Percentiles rank a stretch among this genome's conserved stretches.
Conservation (phyloP, 92 coral and sea anemone genomes). For the Zoanthus solanderi region DNA sequence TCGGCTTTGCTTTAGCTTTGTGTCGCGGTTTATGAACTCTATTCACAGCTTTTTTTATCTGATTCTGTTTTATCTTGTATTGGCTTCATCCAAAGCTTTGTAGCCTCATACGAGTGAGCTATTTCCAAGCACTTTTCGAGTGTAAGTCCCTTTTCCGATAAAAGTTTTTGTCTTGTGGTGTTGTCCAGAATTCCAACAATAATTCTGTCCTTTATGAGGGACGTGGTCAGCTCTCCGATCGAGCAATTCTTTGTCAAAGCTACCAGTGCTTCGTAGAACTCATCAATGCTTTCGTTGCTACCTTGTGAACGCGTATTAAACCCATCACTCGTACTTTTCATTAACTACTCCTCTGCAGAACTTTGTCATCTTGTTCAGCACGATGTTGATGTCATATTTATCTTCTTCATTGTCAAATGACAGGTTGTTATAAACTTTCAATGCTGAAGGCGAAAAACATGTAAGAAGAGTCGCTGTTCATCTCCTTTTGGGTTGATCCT, state of each 20-base stretch:
- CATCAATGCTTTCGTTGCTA: slow-evolving; percentile 36
- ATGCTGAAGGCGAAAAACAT: not conserved
- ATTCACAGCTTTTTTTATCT: slow-evolving; percentile 7
- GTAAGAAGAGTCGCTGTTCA: slow-evolving; percentile 15
- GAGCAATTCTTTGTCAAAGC: slow-evolving; percentile 48
- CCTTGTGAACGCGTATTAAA: slow-evolving; percentile 42
- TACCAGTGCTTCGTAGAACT: slow-evolving; percentile 39
- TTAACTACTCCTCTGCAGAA: too few relatives aligned
- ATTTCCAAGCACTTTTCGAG: slow-evolving; percentile 50
- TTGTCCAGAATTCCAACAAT: slow-evolving; percentile 37
- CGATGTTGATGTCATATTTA: too few relatives aligned
- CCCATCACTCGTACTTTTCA: not conserved
- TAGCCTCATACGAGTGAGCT: slow-evolving; percentile 58
- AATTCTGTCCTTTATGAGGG: slow-evolving; percentile 49
- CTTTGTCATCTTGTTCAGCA: too few relatives aligned
- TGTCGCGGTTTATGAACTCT: not conserved
- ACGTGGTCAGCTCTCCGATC: slow-evolving; percentile 40
- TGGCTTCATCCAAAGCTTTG: slow-evolving; percentile 34
- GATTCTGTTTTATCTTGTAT: slow-evolving; percentile 12
- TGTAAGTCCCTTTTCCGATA: slow-evolving; percentile 48
- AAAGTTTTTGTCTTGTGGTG: slow-evolving; percentile 42
- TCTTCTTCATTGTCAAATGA: not conserved
- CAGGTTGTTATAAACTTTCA: too few relatives aligned
- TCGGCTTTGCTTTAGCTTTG: not conserved
- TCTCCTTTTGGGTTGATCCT: slow-evolving; percentile 48